phyloP scores from a whole-genome alignment of 2,888 invertebrate species.

The Alloplasta piceator region DNA sequence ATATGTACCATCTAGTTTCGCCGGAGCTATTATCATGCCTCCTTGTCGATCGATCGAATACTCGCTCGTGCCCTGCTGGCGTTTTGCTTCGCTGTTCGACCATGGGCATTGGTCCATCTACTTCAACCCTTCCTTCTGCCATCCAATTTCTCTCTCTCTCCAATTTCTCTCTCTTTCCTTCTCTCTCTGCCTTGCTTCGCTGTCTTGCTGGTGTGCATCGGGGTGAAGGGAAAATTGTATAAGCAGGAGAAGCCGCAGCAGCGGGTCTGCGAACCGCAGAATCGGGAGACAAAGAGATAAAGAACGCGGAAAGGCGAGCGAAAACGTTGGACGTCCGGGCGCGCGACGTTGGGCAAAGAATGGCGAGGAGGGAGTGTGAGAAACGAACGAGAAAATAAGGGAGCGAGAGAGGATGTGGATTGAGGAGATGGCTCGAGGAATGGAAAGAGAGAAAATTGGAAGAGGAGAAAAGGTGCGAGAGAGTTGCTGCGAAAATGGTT shows the following conservation, averaged over 20 bases:
- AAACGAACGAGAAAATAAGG: conserved; percentile 27
- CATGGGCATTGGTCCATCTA: conserved; percentile 52
- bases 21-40: conserved; percentile 53
- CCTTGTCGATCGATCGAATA: conserved; percentile 60
- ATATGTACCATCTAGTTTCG: conserved; percentile 49
- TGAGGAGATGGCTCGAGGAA: neutral
- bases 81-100: conserved; percentile 35
- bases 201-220: conserved; percentile 46
- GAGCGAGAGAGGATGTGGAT: conserved; percentile 10
- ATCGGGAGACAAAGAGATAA: conserved; percentile 42
- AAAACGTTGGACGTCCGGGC: neutral
- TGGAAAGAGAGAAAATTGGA: conserved; percentile 23
- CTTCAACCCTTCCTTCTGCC: neutral
- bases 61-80: conserved; percentile 42
- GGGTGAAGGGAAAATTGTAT: conserved; percentile 58
- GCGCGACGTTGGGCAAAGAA: conserved; percentile 5
- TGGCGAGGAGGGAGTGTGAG: conserved; percentile 14
- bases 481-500: neutral
- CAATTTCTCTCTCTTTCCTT: neutral
- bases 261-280: conserved; percentile 57
- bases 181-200: neutral
- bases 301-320: conserved; percentile 4
- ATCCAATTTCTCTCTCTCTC: neutral
- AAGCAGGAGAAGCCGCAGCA: conserved; percentile 55
- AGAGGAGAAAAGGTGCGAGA: conserved; percentile 8